These are phyloP conservation scores for Tursiops truncatus DNA, from an alignment of 2,113 vertebrate genomes.

Conservation along the genomic window DNA sequence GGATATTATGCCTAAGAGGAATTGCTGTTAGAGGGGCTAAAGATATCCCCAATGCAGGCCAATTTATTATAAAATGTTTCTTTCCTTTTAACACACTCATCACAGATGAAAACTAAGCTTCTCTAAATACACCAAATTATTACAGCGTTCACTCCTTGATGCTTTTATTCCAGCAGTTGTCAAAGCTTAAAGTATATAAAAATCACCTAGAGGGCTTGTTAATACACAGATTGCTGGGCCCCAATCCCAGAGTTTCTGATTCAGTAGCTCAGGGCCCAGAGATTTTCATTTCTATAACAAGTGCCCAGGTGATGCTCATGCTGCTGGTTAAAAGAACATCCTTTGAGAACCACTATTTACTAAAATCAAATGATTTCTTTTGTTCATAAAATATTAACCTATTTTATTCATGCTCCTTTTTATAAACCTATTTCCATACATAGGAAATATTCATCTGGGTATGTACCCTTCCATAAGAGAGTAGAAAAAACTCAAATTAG, in stretches of 20 bases:
- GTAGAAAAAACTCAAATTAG: not conserved
- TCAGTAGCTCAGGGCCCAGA: not conserved
- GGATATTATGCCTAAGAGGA: not conserved
- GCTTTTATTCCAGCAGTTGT: not conserved
- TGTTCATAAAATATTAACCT: not conserved
- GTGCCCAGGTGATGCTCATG: not conserved
- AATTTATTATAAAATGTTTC: not conserved
- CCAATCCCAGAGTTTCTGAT: not conserved
- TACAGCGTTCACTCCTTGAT: not conserved
- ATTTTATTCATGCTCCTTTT: not conserved
- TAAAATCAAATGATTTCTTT: constrained; percentile 27
- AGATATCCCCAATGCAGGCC: not conserved
- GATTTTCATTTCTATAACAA: not conserved
- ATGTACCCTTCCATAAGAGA: not conserved
- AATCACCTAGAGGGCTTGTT: not conserved
- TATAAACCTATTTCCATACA: not conserved
- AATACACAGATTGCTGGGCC: not conserved
- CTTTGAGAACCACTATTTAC: not conserved
- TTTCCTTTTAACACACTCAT: not conserved
- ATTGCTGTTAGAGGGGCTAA: not conserved
- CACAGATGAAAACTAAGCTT: not conserved
- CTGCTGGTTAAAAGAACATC: not conserved
- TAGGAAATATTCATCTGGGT: not conserved
- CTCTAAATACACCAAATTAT: not conserved
- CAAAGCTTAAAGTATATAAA: not conserved